Evolutionary conservation across 2,797 vertebrate genomes (phyloP), one percentile per base, ranked within the genome.

Genomic region (Gila robusta): DNA sequence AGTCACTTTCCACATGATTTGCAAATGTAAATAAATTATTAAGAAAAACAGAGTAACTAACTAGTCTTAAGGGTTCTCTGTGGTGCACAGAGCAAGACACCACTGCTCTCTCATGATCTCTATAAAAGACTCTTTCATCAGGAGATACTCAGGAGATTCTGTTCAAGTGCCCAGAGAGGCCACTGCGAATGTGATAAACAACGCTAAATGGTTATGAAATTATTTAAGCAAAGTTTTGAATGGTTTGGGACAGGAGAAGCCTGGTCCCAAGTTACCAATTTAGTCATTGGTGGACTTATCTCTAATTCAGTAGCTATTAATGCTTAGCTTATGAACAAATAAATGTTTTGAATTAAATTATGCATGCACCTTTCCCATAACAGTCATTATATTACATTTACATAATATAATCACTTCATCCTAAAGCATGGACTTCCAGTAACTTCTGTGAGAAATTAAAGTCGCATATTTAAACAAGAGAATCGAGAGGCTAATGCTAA

Each of bases 121-220:
- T 77, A 77, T 86, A 85, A 83, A 77, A 77, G 82, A 39, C 28
- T 56, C 62, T 83, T 85, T 83, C 77, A 82, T 85, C 74, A 17
- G 37, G 16, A 71, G 5, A 3, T 17, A 39, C 32, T 69, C 47
- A 41, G 62, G 54, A 66, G 21, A 54, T 70, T 56, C 12, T 9
- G 7, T 47, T 37, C 41, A 52, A n/a, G 19, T 37, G 19, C 28
- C 39, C 19, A n/a, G n/a, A 66, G 39, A 66, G 35, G 64, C 77
- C 77, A 49, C 26, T 35, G 41, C 0, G 11, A 39, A 32, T 67
- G 62, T 19, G 3, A 49, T 79, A 41, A 59, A n/a, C 32, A 16
- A n/a, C 1, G 21, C 12, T 56, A 54, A 52, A 35, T 21, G 5
- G 28, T 54, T 54, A 76, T 62, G 23, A 79, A 62, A 62, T 59